Conservation (phyloP, 2,797 vertebrate species). For the Psittacula echo region DNA sequence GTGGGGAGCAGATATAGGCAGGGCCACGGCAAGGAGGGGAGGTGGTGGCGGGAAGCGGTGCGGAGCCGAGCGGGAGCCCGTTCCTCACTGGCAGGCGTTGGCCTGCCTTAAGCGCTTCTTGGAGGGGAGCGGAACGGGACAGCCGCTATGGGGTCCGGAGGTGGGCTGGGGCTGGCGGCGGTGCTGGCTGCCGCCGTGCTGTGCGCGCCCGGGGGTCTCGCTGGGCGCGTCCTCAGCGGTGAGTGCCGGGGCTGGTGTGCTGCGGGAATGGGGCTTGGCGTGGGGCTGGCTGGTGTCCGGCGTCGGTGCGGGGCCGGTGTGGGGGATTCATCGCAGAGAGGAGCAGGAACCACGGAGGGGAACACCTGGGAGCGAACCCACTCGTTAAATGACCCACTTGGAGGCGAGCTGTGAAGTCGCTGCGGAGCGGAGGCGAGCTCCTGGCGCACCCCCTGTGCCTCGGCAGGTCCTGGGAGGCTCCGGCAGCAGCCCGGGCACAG, state of each 20-base stretch:
- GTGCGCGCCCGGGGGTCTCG: conserved; percentile 49
- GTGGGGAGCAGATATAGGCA: background rate
- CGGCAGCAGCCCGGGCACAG: background rate
- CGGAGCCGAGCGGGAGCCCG: fast-evolving
- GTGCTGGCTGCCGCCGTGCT: conserved; percentile 58
- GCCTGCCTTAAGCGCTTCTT: background rate
- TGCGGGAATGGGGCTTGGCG: background rate
- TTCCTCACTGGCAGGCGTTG: background rate
- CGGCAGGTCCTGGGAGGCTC: background rate
- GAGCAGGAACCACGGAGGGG: background rate
- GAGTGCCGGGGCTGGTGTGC: conserved; percentile 11
- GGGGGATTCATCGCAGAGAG: background rate
- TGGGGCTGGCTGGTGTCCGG: background rate
- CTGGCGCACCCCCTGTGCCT: background rate
- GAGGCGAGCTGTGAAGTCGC: background rate
- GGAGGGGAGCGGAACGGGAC: background rate
- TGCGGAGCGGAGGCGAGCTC: background rate
- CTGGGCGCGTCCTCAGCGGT: conserved; percentile 78
- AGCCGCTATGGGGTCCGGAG: background rate
- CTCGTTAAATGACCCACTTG: background rate
- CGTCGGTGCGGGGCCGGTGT: background rate
- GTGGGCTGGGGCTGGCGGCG: background rate
- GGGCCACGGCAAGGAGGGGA: background rate
- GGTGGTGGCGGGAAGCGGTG: fast-evolving
- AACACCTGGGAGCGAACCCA: fast-evolving